Conservation (phyloP, 2,888 invertebrate genomes). For the Scrobipalpa atriplicella region DNA sequence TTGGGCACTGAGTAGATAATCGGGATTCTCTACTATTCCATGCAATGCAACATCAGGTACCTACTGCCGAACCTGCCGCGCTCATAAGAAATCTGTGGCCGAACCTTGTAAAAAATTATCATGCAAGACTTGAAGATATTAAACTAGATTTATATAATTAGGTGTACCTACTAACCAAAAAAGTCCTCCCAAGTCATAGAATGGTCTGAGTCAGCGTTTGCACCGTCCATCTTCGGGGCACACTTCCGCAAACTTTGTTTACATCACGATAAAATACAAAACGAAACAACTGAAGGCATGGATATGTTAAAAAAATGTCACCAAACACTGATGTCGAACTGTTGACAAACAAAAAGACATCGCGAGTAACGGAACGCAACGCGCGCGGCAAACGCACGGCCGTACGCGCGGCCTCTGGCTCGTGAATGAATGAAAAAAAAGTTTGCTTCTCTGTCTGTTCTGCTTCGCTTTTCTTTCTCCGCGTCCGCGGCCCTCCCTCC, state of each 20-base stretch:
- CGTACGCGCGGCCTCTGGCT: conserved; percentile 41
- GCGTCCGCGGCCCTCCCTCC: not conserved
- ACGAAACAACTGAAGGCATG: conserved; percentile 38
- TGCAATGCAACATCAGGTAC: not conserved
- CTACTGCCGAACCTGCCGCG: not conserved
- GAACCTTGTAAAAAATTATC: not conserved
- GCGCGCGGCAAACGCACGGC: conserved; percentile 46
- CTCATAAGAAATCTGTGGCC: no score
- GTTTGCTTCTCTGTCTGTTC: conserved; percentile 29
- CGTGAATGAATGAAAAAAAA: conserved; percentile 61
- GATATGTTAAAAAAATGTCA: conserved; percentile 48
- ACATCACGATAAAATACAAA: conserved; percentile 47
- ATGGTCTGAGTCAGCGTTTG: conserved; percentile 85
- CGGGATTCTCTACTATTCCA: not conserved
- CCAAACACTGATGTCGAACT: conserved; percentile 54
- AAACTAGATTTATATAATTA: not conserved
- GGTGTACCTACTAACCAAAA: conserved; percentile 85
- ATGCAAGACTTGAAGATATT: not conserved
- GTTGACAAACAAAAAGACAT: conserved; percentile 73
- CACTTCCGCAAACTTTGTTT: conserved; percentile 45
- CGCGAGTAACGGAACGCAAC: conserved; percentile 50
- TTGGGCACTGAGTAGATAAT: no score
- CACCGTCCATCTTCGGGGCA: conserved; percentile 76
- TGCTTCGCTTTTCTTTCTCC: not conserved
- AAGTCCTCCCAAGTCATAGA: conserved; percentile 89